These are phyloP conservation scores for Procambarus clarkii DNA, from an alignment of 1,140 invertebrate genomes.

Conservation along the genomic window DNA sequence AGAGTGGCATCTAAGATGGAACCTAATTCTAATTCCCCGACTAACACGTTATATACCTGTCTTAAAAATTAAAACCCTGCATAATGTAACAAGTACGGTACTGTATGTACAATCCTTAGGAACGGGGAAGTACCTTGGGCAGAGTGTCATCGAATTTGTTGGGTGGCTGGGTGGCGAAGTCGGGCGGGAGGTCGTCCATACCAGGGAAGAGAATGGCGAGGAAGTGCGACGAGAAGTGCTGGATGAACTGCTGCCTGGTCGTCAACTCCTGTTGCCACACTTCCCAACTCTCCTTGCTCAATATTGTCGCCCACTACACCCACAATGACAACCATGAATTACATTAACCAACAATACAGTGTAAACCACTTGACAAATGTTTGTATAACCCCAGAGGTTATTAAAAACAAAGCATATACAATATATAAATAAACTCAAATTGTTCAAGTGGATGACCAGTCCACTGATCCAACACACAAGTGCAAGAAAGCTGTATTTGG, in stretches of 20 bases:
- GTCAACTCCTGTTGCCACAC: slow-evolving; percentile 47
- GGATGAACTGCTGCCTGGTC: slow-evolving; percentile 80
- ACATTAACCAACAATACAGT: too few relatives aligned
- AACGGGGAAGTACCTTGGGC: slow-evolving; percentile 76
- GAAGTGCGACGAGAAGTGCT: slow-evolving; percentile 90
- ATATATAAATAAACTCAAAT: too few relatives aligned
- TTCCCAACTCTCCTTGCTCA: slow-evolving; percentile 39
- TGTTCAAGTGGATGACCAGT: too few relatives aligned
- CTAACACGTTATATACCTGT: background rate
- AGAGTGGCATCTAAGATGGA: too few relatives aligned
- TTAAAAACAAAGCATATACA: too few relatives aligned
- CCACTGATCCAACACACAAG: too few relatives aligned
- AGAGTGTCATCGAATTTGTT: slow-evolving; percentile 84
- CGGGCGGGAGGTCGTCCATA: slow-evolving; percentile 88
- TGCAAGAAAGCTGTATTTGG: too few relatives aligned
- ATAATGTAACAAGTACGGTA: background rate
- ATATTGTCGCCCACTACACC: slow-evolving; percentile 82
- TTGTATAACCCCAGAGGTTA: too few relatives aligned
- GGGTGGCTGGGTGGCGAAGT: slow-evolving; percentile 88
- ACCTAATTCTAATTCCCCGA: background rate
- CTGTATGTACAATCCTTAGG: too few relatives aligned
- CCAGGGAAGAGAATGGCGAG: slow-evolving; percentile 90
- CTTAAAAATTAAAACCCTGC: background rate
- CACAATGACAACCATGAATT: too few relatives aligned
- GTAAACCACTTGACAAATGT: too few relatives aligned